Conservation (phyloP, 2,797 vertebrate species). For the Lepilemur septentrionalis region DNA sequence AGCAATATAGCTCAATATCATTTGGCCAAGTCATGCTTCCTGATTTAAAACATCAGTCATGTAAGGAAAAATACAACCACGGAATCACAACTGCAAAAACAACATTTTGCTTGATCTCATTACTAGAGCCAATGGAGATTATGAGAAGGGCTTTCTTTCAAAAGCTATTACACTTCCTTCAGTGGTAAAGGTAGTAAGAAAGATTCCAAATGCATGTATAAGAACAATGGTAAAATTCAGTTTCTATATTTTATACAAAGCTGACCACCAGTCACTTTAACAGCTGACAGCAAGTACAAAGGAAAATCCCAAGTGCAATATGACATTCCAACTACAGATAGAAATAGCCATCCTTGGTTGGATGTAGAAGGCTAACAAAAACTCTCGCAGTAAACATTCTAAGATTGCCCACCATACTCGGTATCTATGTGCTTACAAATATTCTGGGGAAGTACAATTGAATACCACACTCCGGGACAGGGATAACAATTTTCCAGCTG, state of each 20-base stretch:
- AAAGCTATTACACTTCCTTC: neutral
- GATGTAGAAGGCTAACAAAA: constrained; percentile 21
- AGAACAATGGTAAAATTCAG: constrained; percentile 30
- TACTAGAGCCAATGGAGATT: constrained; percentile 25
- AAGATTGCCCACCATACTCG: constrained; percentile 34
- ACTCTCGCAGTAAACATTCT: neutral
- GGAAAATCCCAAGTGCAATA: constrained; percentile 11
- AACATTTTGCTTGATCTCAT: constrained; percentile 32
- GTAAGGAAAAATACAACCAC: constrained; percentile 22
- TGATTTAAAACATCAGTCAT: constrained; percentile 47
- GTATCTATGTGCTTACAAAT: constrained; percentile 34
- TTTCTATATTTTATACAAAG: constrained; percentile 40
- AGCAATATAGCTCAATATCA: constrained; percentile 29
- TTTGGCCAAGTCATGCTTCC: constrained; percentile 6
- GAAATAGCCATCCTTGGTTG: neutral
- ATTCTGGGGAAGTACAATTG: constrained; percentile 34
- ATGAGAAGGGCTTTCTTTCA: neutral
- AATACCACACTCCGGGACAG: neutral
- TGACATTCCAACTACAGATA: constrained; percentile 6
- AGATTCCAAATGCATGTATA: neutral
- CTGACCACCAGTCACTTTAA: constrained; percentile 38
- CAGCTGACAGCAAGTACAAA: constrained; percentile 40
- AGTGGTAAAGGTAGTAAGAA: neutral
- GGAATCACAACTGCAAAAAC: neutral
- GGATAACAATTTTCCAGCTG: constrained; percentile 35